A percentile compares a stretch with the other conserved stretches of the same genome.
Conservation (phyloP, 30 jellyfish, hydroid and myxozoan genomes). For the Rhopilema esculentum region DNA sequence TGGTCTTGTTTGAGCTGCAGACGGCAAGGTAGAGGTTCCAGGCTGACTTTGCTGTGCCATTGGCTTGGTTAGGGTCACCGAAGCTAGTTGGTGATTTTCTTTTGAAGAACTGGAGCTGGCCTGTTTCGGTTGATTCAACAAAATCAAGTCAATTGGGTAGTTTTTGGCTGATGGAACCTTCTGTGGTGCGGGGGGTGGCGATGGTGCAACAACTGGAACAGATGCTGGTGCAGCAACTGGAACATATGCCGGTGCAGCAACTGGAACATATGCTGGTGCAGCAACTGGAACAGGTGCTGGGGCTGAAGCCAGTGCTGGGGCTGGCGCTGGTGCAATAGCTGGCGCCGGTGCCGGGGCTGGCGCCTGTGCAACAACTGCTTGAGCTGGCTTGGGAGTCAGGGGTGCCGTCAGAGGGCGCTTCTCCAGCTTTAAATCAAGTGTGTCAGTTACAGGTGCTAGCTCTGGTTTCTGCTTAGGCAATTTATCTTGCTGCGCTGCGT, state of each 20-base stretch:
- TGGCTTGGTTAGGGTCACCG: conserved; percentile 15
- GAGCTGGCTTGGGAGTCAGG: neutral
- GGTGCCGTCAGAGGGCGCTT: conserved; percentile 27
- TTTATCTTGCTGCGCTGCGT: conserved; percentile 8
- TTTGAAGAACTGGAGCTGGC: conserved; percentile 2
- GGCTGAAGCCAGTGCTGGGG: neutral
- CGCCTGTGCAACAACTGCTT: neutral
- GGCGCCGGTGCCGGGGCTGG: conserved; percentile 34
- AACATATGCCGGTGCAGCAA: conserved; percentile 20
- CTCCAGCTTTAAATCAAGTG: conserved; percentile 45
- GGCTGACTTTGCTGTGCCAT: conserved; percentile 11
- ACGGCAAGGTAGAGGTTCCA: neutral
- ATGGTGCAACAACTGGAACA: neutral
- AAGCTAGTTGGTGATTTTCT: conserved; percentile 31
- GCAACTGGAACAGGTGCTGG: too few species aligned
- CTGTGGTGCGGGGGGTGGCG: conserved; percentile 57
- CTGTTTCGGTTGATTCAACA: conserved; percentile 27
- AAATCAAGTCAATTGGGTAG: conserved; percentile 57
- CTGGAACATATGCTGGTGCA: neutral
- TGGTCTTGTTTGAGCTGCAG: conserved; percentile 12
- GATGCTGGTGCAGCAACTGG: too few species aligned
- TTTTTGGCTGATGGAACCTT: conserved; percentile 72
- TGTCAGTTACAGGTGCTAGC: neutral
- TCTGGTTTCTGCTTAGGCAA: conserved; percentile 16
- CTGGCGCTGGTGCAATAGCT: conserved; percentile 27